A percentile compares a stretch with the other conserved stretches of the same genome.
phyloP scores from a whole-genome alignment of 2,113 vertebrate species.

The Narcine bancroftii region DNA sequence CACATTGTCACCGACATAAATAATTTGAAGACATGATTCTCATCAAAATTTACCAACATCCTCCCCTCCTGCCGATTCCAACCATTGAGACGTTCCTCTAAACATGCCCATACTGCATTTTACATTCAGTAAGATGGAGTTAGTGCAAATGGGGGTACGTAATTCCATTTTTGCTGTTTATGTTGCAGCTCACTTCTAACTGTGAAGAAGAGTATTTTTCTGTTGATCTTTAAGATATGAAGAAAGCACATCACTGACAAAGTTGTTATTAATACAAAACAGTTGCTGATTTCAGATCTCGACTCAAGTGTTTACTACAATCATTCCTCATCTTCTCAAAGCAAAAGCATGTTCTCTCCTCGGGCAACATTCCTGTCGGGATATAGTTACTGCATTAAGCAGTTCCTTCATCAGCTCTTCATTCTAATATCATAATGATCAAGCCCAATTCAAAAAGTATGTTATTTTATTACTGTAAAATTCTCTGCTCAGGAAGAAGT shows the following conservation, averaged over 20 bases:
- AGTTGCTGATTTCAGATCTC: constrained; percentile 15
- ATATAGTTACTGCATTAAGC: background rate
- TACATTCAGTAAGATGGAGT: background rate
- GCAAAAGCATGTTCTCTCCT: constrained; percentile 21
- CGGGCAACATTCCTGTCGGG: background rate
- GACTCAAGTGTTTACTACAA: constrained; percentile 29
- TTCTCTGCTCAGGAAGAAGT: no score
- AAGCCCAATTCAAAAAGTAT: background rate
- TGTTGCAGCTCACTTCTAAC: background rate
- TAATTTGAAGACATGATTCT: background rate
- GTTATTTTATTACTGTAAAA: no score
- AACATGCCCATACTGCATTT: background rate
- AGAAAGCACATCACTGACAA: constrained; percentile 30
- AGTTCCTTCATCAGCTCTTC: background rate
- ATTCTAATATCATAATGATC: background rate
- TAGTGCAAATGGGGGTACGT: background rate
- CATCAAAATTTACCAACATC: background rate
- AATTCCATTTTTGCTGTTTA: background rate
- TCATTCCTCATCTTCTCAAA: constrained; percentile 30
- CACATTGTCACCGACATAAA: background rate
- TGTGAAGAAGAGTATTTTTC: background rate
- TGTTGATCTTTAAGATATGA: background rate
- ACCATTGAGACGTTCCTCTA: background rate
- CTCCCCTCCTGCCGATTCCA: background rate
- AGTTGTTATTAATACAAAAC: constrained; percentile 6